phyloP scores from a whole-genome alignment of 2,888 invertebrate genomes.

The Dione vanillae region DNA sequence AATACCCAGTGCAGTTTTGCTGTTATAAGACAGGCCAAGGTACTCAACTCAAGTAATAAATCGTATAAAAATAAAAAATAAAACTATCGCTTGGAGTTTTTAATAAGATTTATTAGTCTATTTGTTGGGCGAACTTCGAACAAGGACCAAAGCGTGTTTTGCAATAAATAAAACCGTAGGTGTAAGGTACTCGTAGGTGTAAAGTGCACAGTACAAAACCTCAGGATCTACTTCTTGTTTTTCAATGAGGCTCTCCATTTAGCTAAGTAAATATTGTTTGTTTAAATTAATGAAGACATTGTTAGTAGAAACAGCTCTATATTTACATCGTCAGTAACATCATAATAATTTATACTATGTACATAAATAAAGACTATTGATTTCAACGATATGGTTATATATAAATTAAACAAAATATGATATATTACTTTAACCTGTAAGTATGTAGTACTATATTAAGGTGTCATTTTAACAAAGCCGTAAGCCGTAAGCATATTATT shows the following conservation, averaged over 20 bases:
- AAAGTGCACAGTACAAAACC: slow-evolving; percentile 48
- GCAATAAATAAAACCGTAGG: slow-evolving; percentile 42
- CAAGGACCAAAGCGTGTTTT: slow-evolving; percentile 37
- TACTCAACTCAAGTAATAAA: not conserved
- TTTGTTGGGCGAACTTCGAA: slow-evolving; percentile 27
- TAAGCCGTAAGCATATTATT: no score
- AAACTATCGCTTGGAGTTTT: not conserved
- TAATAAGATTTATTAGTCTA: slow-evolving; percentile 35
- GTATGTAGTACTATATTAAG: no score
- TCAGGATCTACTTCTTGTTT: slow-evolving; percentile 61
- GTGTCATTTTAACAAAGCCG: no score
- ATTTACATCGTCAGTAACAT: not conserved
- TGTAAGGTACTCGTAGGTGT: slow-evolving; percentile 44
- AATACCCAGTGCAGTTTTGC: not conserved
- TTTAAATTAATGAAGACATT: not conserved
- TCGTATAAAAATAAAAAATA: not conserved
- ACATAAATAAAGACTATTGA: not conserved
- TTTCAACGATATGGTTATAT: no score
- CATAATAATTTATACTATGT: not conserved
- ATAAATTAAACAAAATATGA: no score
- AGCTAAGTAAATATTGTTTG: slow-evolving; percentile 30
- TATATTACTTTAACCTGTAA: no score
- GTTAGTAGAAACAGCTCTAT: not conserved
- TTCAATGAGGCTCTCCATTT: slow-evolving; percentile 51
- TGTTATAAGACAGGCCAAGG: not conserved